Percentiles rank a stretch among this genome's conserved stretches.
These are phyloP conservation scores for Acleris holmiana DNA, from an alignment of 2,888 invertebrate species.

Conservation along the genomic window DNA sequence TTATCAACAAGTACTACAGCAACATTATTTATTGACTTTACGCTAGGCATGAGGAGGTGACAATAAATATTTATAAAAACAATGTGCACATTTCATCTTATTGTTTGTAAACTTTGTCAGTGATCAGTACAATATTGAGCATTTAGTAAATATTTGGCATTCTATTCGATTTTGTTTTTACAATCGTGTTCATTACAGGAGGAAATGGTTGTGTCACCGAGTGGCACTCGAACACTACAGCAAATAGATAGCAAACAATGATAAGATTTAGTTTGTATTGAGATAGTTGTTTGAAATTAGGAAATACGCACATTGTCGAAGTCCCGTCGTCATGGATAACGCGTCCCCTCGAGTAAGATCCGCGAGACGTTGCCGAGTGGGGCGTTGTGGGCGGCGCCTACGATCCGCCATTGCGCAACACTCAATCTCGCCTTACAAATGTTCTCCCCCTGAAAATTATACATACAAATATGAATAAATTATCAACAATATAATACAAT, in stretches of 20 bases:
- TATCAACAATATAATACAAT: too few species aligned
- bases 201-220: conserved; percentile 68
- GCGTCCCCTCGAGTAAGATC: conserved; percentile 51
- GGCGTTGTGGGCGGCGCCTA: conserved; percentile 53
- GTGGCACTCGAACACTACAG: conserved; percentile 49
- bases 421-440: conserved; percentile 93
- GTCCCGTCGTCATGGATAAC: conserved; percentile 48
- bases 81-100: conserved; percentile 72
- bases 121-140: conserved; percentile 64
- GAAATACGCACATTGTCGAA: conserved; percentile 75
- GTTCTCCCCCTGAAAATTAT: conserved; percentile 89
- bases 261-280: conserved; percentile 29
- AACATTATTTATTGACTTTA: conserved; percentile 74
- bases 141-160: conserved; percentile 69
- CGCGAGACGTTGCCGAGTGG: conserved; percentile 24
- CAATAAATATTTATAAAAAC: conserved; percentile 69
- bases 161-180: conserved; percentile 48
- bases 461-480: conserved; percentile 17
- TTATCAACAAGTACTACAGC: conserved; percentile 76
- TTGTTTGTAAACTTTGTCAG: conserved; percentile 50
- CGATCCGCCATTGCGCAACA: conserved; percentile 72
- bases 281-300: conserved; percentile 47
- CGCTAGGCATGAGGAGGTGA: conserved; percentile 69
- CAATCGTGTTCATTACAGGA: conserved; percentile 39
- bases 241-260: conserved; percentile 41